These are phyloP conservation scores for Lacerta bilineata DNA, from an alignment of 2,797 vertebrate species.

Conservation along the genomic window DNA sequence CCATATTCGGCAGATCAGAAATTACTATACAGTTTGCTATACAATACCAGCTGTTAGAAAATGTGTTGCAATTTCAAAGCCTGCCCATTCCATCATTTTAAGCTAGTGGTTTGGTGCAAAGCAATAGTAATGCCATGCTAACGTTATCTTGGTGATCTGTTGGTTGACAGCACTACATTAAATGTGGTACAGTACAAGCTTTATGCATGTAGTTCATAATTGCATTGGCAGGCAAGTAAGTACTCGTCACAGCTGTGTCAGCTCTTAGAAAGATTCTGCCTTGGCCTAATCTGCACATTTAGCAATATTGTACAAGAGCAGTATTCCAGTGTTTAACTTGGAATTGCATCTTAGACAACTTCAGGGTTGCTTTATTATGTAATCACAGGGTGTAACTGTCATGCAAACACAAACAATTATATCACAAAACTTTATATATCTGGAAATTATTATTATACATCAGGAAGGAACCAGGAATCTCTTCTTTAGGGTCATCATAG, in stretches of 20 bases:
- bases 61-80: not conserved
- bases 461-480: not conserved
- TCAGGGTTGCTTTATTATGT: not conserved
- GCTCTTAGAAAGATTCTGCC: not conserved
- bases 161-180: conserved; percentile 1
- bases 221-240: not conserved
- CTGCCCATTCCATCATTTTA: not conserved
- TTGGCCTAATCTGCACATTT: not conserved
- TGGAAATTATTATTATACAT: not conserved
- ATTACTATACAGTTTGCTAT: not conserved
- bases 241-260: not conserved
- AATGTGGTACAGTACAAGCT: not conserved
- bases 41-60: not conserved
- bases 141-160: not conserved
- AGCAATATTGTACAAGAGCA: not conserved
- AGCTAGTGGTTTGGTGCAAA: not conserved
- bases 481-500: not conserved
- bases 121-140: not conserved
- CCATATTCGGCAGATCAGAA: not conserved
- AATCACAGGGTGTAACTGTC: not conserved
- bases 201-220: not conserved
- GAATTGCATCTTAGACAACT: not conserved
- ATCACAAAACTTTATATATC: not conserved
- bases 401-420: not conserved
- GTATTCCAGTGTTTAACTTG: not conserved